Base-by-base conservation (phyloP, 1,140 invertebrate species). In the Mactra quadrangularis region DNA sequence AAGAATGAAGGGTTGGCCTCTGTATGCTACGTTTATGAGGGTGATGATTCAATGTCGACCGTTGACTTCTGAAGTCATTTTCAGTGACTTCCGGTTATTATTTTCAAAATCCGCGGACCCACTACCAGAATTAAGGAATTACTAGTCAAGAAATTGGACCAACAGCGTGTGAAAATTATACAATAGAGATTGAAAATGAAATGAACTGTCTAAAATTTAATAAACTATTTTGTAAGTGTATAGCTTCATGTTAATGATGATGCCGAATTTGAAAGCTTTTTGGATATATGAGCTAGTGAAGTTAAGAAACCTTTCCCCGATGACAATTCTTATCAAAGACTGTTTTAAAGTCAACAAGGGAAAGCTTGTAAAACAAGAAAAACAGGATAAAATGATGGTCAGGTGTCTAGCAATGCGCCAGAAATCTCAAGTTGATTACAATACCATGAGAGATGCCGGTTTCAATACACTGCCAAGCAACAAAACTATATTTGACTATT, bases 401-500 rank as follows among this genome's bases (percentile, higher is more conserved):
- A 72, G 84, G 77, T 82, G 74, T 38, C 47, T 85, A 1, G 59
- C 19, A 33, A 13, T 85, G 0, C 38, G 57, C 17, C 55, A 59
- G 7, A 78, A 68, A 33, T 74, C 52, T 4, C 27, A 38, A 3
- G 45, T 15, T 2, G 60, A 68, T 0, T 81, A 75, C 57, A 59
- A 85, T 50, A 29, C 76, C 0, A 6, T 85, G 13, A 7, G 64
- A 1, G 55, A 85, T 11, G 31, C 50, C 4, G 76, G 76, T 22
- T 85, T 85, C 25, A 41, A 81, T 0, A 60, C 45, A 4, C 29
- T 81, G 0, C 83, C 83, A 64, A 68, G 70, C 71, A 59, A 53
- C 22, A 64, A 53, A 59, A 74, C 66, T 25, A 50, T 85, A 4
- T 68, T 55, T 55, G 83, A 85, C 25, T 75, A 85, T 41, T 57